Percentiles rank a stretch among this genome's conserved stretches.
phyloP scores from a whole-genome alignment of 2,113 vertebrate genomes.

The Callionymus lyra region DNA sequence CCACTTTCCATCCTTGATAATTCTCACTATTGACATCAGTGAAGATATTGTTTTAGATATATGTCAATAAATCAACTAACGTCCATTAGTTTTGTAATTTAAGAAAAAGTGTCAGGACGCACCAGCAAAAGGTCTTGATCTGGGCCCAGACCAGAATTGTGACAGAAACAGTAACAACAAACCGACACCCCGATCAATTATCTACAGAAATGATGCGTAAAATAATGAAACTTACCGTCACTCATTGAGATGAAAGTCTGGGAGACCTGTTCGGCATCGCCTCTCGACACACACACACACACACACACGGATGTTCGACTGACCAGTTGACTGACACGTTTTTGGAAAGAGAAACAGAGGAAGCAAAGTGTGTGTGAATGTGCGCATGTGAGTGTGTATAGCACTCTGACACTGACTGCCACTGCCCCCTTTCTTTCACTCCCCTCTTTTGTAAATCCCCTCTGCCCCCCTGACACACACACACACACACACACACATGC shows the following conservation, averaged over 20 bases:
- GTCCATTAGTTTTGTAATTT: constrained; percentile 43
- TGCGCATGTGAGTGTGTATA: constrained; percentile 44
- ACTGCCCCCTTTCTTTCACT: constrained; percentile 63
- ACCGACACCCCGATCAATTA: constrained; percentile 1
- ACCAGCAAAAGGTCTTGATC: constrained; percentile 50
- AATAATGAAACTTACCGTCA: constrained; percentile 57
- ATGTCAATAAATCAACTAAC: no score
- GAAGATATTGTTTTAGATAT: no score
- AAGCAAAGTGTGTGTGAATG: constrained; percentile 37
- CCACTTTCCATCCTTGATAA: no score
- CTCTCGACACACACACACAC: constrained; percentile 47
- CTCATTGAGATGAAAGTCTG: constrained; percentile 57
- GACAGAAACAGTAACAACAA: constrained; percentile 12
- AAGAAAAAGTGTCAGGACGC: constrained; percentile 37
- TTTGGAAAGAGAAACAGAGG: constrained; percentile 50
- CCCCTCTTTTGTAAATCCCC: constrained; percentile 58
- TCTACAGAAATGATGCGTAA: constrained; percentile 19
- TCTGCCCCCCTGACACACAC: constrained; percentile 21
- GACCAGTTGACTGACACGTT: constrained; percentile 59
- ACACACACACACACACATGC: neutral
- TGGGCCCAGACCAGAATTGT: constrained; percentile 39
- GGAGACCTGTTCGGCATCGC: constrained; percentile 40
- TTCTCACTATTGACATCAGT: no score
- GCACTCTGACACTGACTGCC: constrained; percentile 61
- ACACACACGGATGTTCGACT: constrained; percentile 55